Conservation (phyloP, 2,113 vertebrate genomes). For the Epinephelus cyanopodus region DNA sequence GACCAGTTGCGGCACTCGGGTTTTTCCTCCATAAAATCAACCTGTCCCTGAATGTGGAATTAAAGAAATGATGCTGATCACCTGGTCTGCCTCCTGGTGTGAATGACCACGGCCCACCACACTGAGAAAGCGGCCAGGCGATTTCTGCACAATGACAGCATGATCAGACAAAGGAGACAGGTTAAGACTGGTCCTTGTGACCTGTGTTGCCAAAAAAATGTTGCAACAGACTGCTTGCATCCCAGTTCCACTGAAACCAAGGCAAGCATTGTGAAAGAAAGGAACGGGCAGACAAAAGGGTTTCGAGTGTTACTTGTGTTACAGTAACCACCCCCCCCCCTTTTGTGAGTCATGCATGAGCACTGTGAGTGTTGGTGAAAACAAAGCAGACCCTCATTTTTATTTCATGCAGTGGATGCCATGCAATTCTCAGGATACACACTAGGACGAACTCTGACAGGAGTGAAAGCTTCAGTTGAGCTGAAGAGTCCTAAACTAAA, state of each 20-base stretch:
- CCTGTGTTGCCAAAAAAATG: constrained; percentile 27
- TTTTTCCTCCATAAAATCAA: constrained; percentile 14
- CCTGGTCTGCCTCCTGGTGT: constrained; percentile 76
- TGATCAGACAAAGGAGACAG: constrained; percentile 77
- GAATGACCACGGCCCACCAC: constrained; percentile 75
- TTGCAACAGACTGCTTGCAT: constrained; percentile 42
- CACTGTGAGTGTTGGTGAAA: constrained; percentile 17
- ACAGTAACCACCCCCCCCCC: constrained; percentile 22
- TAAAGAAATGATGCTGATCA: constrained; percentile 75
- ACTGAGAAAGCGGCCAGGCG: constrained; percentile 75
- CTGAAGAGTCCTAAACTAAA: constrained; percentile 4
- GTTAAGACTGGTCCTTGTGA: constrained; percentile 66
- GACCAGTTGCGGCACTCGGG: constrained; percentile 8
- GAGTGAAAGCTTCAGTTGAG: neutral
- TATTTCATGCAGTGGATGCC: constrained; percentile 51
- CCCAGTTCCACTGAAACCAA: constrained; percentile 45
- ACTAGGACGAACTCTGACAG: neutral
- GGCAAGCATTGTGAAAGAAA: constrained; percentile 46
- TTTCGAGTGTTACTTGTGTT: constrained; percentile 33
- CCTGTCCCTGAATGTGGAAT: constrained; percentile 59
- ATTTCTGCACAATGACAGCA: constrained; percentile 79
- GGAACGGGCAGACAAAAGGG: constrained; percentile 38
- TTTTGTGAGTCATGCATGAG: constrained; percentile 67
- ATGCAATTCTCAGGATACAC: constrained; percentile 30
- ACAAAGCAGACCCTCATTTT: constrained; percentile 33